Conservation (phyloP, 1,140 invertebrate genomes). For the Calephelis nemesis region DNA sequence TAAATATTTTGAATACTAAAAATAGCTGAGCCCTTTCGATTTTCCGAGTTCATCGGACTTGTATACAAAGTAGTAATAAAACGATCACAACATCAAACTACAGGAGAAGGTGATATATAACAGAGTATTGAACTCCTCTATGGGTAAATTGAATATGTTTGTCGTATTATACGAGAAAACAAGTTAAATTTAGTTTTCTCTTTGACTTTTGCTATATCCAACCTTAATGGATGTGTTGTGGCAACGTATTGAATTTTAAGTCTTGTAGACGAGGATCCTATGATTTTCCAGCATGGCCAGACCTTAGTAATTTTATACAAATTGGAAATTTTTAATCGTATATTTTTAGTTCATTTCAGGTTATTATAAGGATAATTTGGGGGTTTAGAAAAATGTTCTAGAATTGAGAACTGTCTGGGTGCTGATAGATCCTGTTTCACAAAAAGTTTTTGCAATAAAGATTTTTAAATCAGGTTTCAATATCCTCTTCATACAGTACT, state of each 20-base stretch:
- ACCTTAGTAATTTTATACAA: too few relatives aligned
- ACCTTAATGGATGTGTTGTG: background rate
- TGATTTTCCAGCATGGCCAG: too few relatives aligned
- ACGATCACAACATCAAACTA: slow-evolving; percentile 12
- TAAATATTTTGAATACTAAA: slow-evolving; percentile 11
- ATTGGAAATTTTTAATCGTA: too few relatives aligned
- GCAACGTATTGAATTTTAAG: background rate
- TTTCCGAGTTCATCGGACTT: slow-evolving; percentile 17
- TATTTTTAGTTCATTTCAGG: too few relatives aligned
- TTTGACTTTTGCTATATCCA: background rate
- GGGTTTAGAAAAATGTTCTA: too few relatives aligned
- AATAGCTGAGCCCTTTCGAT: slow-evolving; percentile 5
- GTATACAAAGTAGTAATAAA: background rate
- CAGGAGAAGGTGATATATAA: slow-evolving; percentile 7
- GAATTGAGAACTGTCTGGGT: too few relatives aligned
- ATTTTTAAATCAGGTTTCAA: too few relatives aligned
- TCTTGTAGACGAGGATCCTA: too few relatives aligned
- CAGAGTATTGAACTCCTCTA: slow-evolving; percentile 10
- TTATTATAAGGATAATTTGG: too few relatives aligned
- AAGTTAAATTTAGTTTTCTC: background rate
- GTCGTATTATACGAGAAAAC: slow-evolving; percentile 12
- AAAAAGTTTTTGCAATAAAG: too few relatives aligned
- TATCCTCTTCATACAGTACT: too few relatives aligned
- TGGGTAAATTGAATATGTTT: slow-evolving; percentile 12
- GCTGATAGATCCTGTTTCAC: too few relatives aligned